These are phyloP conservation scores for Nematostella vectensis DNA, from an alignment of 92 coral and sea anemone genomes.

Conservation along the genomic window DNA sequence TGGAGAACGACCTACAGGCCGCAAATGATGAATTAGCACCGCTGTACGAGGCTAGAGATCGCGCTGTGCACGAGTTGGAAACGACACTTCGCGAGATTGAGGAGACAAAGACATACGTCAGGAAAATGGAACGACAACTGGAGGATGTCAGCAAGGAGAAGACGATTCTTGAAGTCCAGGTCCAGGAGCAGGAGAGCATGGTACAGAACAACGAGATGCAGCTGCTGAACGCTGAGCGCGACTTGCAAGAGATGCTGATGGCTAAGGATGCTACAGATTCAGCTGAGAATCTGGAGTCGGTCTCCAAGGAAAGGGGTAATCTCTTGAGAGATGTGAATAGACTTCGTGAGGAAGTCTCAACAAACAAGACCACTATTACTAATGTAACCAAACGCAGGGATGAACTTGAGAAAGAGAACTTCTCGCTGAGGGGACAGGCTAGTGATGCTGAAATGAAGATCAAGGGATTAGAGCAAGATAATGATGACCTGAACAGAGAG, in stretches of 20 bases:
- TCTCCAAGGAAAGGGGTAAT: slow-evolving; percentile 71
- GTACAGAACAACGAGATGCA: slow-evolving; percentile 56
- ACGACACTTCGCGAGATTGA: slow-evolving; percentile 35
- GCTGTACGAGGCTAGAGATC: slow-evolving; percentile 58
- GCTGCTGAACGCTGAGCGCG: slow-evolving; percentile 61
- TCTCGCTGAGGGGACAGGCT: slow-evolving; percentile 51
- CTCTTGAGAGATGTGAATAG: slow-evolving; percentile 65
- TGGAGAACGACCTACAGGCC: slow-evolving; percentile 60
- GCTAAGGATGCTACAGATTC: slow-evolving; percentile 72
- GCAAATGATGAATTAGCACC: slow-evolving; percentile 50
- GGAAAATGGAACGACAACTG: slow-evolving; percentile 48
- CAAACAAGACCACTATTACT: slow-evolving; percentile 53
- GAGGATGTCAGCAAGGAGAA: slow-evolving; percentile 59
- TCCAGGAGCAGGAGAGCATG: slow-evolving; percentile 50
- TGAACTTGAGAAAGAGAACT: slow-evolving; percentile 70
- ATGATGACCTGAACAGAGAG: slow-evolving; percentile 88
- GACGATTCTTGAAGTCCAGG: slow-evolving; percentile 63
- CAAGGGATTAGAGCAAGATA: slow-evolving; percentile 75
- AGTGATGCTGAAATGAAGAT: slow-evolving; percentile 67
- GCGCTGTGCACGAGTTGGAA: slow-evolving; percentile 46
- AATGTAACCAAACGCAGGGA: slow-evolving; percentile 69
- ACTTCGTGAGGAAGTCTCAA: slow-evolving; percentile 70
- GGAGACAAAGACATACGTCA: slow-evolving; percentile 29
- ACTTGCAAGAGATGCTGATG: slow-evolving; percentile 69
- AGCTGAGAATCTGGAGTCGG: slow-evolving; percentile 43